Conservation (phyloP, 1,140 invertebrate species). For the Anthonomus grandis region DNA sequence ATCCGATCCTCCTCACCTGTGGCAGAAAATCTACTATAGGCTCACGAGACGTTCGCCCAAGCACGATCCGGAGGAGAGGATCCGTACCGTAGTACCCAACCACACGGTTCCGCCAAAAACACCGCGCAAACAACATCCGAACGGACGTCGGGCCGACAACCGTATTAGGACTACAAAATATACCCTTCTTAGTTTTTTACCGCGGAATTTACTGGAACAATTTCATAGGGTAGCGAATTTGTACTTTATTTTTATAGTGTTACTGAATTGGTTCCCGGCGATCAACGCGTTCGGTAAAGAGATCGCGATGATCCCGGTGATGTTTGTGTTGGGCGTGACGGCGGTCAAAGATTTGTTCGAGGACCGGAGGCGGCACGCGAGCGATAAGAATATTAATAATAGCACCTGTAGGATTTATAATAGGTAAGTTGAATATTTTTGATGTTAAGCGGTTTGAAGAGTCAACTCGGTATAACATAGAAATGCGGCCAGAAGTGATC, state of each 20-base stretch:
- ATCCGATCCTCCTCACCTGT: slow-evolving; percentile 63
- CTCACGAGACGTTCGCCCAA: slow-evolving; percentile 52
- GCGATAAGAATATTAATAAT: slow-evolving; percentile 93
- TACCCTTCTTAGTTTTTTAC: slow-evolving; percentile 88
- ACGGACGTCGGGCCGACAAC: slow-evolving; percentile 75
- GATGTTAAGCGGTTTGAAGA: no score
- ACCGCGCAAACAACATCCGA: slow-evolving; percentile 76
- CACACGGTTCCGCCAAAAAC: slow-evolving; percentile 76
- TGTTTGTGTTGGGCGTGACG: slow-evolving; percentile 95
- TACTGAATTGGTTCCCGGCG: slow-evolving; percentile 91
- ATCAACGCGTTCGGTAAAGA: slow-evolving; percentile 96
- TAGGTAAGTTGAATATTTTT: no score
- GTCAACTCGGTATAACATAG: no score
- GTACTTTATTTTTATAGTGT: slow-evolving; percentile 96
- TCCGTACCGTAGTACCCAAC: slow-evolving; percentile 75
- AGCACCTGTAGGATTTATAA: slow-evolving; percentile 87
- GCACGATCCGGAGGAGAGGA: slow-evolving; percentile 62
- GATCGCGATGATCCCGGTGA: slow-evolving; percentile 89
- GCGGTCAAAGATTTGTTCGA: slow-evolving; percentile 96
- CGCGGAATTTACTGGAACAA: slow-evolving; percentile 96
- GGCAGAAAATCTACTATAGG: slow-evolving; percentile 63
- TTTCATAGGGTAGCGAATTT: slow-evolving; percentile 97
- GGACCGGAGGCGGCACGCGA: slow-evolving; percentile 82
- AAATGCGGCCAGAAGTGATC: no score
- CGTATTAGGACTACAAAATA: slow-evolving; percentile 95